phyloP scores from a whole-genome alignment of 2,888 invertebrate genomes.

The Microctonus brassicae region DNA sequence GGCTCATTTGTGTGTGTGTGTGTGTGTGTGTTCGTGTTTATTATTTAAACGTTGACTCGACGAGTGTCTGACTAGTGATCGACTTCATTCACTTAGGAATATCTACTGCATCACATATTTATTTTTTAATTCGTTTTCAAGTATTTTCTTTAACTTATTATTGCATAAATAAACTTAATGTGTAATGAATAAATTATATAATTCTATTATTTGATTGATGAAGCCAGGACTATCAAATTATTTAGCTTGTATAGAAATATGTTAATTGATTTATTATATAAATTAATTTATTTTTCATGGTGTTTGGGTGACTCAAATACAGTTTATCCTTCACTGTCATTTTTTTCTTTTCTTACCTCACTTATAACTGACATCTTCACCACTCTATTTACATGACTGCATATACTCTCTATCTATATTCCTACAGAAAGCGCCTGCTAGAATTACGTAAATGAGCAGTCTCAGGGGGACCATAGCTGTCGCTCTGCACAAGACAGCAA shows the following conservation, averaged over 20 bases:
- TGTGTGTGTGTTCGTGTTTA: no score
- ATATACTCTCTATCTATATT: neutral
- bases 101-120: neutral
- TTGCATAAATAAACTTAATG: neutral
- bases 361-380: neutral
- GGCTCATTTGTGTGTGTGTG: neutral
- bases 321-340: neutral
- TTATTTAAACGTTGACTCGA: neutral
- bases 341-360: neutral
- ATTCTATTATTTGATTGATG: neutral
- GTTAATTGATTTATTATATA: neutral
- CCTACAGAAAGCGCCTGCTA: neutral
- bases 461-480: neutral
- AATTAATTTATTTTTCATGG: neutral
- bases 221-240: neutral
- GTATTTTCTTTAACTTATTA: neutral
- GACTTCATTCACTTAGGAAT: neutral
- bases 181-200: no score
- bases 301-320: neutral
- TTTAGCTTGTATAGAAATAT: neutral
- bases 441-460: neutral
- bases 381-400: neutral
- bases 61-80: neutral
- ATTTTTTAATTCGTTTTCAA: neutral
- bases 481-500: neutral